These are phyloP conservation scores for Lipotes vexillifer DNA, from an alignment of 2,113 vertebrate genomes.

Conservation along the genomic window DNA sequence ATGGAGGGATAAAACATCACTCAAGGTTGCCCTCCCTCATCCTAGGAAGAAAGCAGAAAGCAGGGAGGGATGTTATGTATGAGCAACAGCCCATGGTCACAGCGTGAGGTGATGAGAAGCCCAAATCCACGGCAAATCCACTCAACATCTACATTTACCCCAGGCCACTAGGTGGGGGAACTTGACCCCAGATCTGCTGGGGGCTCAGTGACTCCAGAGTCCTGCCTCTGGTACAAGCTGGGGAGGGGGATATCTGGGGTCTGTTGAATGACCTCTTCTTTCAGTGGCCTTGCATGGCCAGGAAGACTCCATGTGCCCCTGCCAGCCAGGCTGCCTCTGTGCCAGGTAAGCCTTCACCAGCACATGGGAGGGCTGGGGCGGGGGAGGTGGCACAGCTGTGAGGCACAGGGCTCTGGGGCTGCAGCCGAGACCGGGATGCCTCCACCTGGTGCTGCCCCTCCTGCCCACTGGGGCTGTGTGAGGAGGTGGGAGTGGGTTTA, in stretches of 20 bases:
- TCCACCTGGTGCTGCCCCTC: neutral
- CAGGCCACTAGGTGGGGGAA: neutral
- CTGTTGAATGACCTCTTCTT: neutral
- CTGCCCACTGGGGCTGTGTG: neutral
- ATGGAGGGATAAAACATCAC: neutral
- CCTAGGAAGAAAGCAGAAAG: neutral
- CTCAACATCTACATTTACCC: neutral
- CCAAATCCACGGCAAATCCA: neutral
- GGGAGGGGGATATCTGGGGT: neutral
- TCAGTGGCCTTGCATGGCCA: neutral
- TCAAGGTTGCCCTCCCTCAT: neutral
- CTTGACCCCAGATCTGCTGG: neutral
- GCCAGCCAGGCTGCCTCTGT: neutral
- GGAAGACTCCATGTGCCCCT: neutral
- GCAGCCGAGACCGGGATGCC: accelerated
- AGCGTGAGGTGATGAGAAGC: neutral
- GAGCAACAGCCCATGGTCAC: neutral
- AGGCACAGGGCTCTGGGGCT: neutral
- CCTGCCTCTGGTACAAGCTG: neutral
- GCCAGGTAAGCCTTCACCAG: neutral
- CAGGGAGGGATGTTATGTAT: neutral
- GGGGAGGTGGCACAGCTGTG: neutral
- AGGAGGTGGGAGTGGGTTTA: accelerated
- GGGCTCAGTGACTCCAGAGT: neutral
- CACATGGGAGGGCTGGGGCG: neutral